A percentile compares a stretch with the other conserved stretches of the same genome.
phyloP scores from a whole-genome alignment of 2,888 invertebrate genomes.

The Sipunculus nudus region DNA sequence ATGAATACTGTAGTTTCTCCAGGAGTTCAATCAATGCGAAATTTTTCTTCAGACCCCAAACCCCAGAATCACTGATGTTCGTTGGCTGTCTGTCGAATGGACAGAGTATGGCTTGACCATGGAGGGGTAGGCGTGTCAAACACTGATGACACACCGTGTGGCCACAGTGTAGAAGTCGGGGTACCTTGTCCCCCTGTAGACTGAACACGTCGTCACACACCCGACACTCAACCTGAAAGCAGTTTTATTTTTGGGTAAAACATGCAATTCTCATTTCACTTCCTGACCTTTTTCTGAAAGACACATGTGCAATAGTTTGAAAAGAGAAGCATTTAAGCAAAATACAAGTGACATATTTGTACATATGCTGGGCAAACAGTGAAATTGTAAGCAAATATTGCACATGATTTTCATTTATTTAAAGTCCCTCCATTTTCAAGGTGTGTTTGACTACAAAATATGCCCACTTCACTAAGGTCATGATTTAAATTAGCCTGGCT shows the following conservation, averaged over 20 bases:
- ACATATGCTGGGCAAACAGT: not conserved
- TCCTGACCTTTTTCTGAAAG: too few relatives aligned
- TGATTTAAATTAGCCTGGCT: too few relatives aligned
- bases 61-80: constrained; percentile 67
- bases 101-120: constrained; percentile 68
- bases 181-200: constrained; percentile 71
- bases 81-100: constrained; percentile 73
- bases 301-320: too few relatives aligned
- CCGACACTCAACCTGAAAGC: constrained; percentile 67
- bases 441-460: too few relatives aligned
- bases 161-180: constrained; percentile 66
- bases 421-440: too few relatives aligned
- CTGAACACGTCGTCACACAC: constrained; percentile 72
- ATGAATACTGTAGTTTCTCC: constrained; percentile 68
- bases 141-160: constrained; percentile 73
- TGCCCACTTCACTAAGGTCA: too few relatives aligned
- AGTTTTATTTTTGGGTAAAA: not conserved
- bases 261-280: not conserved
- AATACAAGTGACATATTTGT: not conserved
- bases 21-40: constrained; percentile 72
- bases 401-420: not conserved
- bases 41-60: constrained; percentile 71
- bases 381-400: not conserved
- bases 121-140: constrained; percentile 68
- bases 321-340: too few relatives aligned